Evolutionary conservation across 2,888 invertebrate species (phyloP).

Genomic region (Leptarthrus brevirostris): DNA sequence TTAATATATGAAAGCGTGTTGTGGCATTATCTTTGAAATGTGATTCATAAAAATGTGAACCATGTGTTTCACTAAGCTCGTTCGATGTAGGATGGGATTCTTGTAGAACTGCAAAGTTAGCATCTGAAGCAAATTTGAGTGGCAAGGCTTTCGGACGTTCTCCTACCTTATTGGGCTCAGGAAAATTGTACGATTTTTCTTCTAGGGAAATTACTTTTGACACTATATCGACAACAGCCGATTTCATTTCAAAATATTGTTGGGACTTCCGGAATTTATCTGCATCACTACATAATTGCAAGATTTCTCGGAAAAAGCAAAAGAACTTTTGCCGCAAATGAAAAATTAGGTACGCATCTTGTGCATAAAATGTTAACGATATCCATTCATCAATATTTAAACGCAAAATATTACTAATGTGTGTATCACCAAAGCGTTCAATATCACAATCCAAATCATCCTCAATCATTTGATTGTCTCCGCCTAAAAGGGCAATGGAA

Average conservation of each 20-base stretch:
- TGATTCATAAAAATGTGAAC: background rate
- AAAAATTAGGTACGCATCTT: conserved; percentile 74
- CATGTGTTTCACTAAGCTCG: background rate
- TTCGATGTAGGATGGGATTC: background rate
- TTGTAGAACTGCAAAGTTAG: background rate
- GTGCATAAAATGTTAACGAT: conserved; percentile 74
- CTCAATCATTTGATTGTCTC: conserved; percentile 51
- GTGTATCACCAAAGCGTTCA: too few species aligned
- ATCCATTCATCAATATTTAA: conserved; percentile 77
- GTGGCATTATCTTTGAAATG: background rate
- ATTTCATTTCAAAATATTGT: conserved; percentile 50
- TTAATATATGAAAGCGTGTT: conserved; percentile 14
- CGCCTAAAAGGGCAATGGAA: conserved; percentile 77
- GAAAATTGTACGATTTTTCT: conserved; percentile 57
- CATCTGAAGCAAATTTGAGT: background rate
- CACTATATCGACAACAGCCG: conserved; percentile 56
- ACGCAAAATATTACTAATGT: background rate
- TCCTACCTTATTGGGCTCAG: conserved; percentile 58
- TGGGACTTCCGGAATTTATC: background rate
- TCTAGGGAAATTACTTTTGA: conserved; percentile 57
- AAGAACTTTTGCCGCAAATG: conserved; percentile 79
- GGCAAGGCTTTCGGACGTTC: conserved; percentile 59
- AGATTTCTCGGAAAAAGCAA: conserved; percentile 60
- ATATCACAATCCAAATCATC: conserved; percentile 35
- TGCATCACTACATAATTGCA: conserved; percentile 52